Evolutionary conservation across 1,140 invertebrate species (phyloP).

Genomic region (Heliconius hewitsoni): DNA sequence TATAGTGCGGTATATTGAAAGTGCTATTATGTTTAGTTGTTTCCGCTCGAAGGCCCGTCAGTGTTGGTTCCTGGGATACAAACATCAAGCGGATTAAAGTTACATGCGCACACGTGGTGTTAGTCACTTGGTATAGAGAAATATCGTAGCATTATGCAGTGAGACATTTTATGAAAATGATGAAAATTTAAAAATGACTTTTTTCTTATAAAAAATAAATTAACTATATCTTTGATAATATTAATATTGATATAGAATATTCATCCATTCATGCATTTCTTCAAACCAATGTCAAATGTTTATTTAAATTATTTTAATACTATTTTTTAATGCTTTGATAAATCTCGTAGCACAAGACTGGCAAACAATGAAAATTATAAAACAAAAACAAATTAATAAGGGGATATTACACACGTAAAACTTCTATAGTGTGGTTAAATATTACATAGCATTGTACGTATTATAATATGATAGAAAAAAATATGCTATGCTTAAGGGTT

Average conservation of each 20-base stretch:
- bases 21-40: constrained; percentile 33
- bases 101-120: constrained; percentile 73
- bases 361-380: constrained; percentile 31
- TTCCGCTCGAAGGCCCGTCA: constrained; percentile 32
- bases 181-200: background rate
- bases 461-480: constrained; percentile 19
- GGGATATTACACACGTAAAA: constrained; percentile 29
- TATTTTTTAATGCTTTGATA: constrained; percentile 28
- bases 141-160: constrained; percentile 36
- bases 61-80: constrained; percentile 41
- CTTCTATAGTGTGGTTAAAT: constrained; percentile 43
- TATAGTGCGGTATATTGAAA: constrained; percentile 32
- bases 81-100: constrained; percentile 50
- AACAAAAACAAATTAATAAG: constrained; percentile 34
- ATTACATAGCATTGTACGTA: constrained; percentile 4
- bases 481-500: constrained; percentile 26
- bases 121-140: constrained; percentile 57
- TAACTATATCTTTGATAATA: background rate
- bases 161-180: background rate
- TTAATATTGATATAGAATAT: background rate
- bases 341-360: constrained; percentile 36
- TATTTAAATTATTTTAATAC: background rate
- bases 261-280: constrained; percentile 22
- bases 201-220: too few relatives aligned
- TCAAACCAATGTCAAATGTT: constrained; percentile 15